Evolutionary conservation across 2,113 vertebrate species (phyloP), one percentile per base, ranked within the genome.

Genomic region (Crotalus helleri): DNA sequence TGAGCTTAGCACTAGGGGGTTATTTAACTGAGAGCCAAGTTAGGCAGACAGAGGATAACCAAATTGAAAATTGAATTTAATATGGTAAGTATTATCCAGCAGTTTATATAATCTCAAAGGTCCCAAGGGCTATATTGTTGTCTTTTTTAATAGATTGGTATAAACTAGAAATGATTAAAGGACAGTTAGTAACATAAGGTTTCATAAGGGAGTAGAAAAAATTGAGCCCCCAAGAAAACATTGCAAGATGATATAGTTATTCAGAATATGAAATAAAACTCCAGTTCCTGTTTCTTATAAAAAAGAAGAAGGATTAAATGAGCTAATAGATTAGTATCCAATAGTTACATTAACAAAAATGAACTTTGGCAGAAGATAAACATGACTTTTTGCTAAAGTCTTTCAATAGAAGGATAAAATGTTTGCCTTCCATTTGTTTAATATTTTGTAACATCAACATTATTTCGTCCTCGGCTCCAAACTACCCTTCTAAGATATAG

Each of bases 31-130:
- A 94, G 96, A 97, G 92, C 95, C 96, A 97, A 97, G 91, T 95
- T 93, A 97, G 97, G 97, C 92, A 97, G 95, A 96, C 53, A 93
- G 92, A 94, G 90, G 91, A 96, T 85, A 96, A 92, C 94, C 94
- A 95, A 97, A 97, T n/a, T 96, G 94, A 96, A 96, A 94, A 96
- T 93, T 94, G 95, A 96, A 96, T 95, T 96, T 95, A 95, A 93
- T 96, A 94, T 94, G 91, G 81, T 96, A 94, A 90, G 24, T 94
- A 95, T 95, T 97, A 95, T 93, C 88, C 94, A 94, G 91, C 49
- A 96, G 95, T 96, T 97, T 95, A 95, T 91, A 95, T 93, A 95
- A 96, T 88, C 96, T 96, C 95, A 96, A 21, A 87, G 55, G 92
- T 97, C 95, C 93, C 94, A 85, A 91, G 91, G 94, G 94, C 55